Percentiles rank a stretch among this genome's conserved stretches.
phyloP scores from a whole-genome alignment of 2,797 vertebrate species.

The Streptopelia turtur region DNA sequence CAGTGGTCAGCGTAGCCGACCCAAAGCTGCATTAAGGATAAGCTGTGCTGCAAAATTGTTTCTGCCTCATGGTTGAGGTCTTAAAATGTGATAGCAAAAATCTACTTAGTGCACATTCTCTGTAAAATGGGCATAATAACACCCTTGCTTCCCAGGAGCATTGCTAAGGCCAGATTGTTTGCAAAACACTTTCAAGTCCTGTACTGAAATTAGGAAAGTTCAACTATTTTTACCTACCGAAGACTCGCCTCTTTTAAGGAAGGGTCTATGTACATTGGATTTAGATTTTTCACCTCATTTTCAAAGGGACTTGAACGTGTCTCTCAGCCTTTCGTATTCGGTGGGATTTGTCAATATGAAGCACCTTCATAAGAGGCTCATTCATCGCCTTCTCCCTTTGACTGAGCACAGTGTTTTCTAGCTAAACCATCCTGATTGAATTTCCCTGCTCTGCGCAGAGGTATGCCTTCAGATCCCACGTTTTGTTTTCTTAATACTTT shows the following conservation, averaged over 20 bases:
- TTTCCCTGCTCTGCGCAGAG: constrained; percentile 19
- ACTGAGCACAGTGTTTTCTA: not conserved
- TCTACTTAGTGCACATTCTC: not conserved
- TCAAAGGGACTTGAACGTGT: not conserved
- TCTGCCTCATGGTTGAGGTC: not conserved
- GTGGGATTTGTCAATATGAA: not conserved
- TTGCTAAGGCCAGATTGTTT: not conserved
- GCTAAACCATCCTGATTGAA: constrained; percentile 11
- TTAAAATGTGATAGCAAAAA: not conserved
- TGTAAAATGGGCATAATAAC: not conserved
- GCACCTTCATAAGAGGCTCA: not conserved
- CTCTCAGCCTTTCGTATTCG: constrained; percentile 2
- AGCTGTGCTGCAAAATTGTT: not conserved
- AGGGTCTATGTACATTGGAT: not conserved
- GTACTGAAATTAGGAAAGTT: constrained; percentile 1
- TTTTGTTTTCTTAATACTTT: constrained; percentile 59
- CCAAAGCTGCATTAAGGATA: not conserved
- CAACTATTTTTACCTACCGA: constrained; percentile 19
- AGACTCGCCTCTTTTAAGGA: not conserved
- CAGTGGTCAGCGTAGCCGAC: not conserved
- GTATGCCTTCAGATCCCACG: constrained; percentile 9
- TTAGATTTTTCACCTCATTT: constrained; percentile 6
- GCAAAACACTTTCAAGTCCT: not conserved
- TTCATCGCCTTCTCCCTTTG: constrained; percentile 23
- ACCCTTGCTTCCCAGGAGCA: not conserved